phyloP scores from a whole-genome alignment of 2,888 invertebrate species.

The Exocentrus adspersus region DNA sequence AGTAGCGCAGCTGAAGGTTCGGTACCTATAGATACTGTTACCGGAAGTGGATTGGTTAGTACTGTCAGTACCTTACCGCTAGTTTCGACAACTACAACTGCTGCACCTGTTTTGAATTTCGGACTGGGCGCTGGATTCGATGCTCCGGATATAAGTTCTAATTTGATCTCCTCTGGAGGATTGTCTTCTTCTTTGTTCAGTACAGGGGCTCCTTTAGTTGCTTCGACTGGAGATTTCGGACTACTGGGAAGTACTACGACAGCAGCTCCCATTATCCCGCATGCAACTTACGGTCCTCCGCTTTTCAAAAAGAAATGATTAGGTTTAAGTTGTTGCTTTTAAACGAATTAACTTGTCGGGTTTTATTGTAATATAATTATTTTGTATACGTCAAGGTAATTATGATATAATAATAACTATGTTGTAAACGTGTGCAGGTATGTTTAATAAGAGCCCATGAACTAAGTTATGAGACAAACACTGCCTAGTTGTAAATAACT shows the following conservation, averaged over 20 bases:
- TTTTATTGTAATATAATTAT: not conserved
- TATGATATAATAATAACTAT: constrained; percentile 5
- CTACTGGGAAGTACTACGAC: constrained; percentile 4
- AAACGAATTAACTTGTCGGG: constrained; percentile 10
- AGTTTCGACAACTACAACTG: not conserved
- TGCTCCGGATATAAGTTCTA: not conserved
- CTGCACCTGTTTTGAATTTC: not conserved
- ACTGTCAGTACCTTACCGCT: not conserved
- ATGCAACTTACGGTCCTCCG: constrained; percentile 16
- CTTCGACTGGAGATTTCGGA: not conserved
- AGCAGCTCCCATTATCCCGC: not conserved
- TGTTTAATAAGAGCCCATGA: not conserved
- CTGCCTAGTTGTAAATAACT: constrained; percentile 8
- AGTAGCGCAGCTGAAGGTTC: constrained; percentile 22
- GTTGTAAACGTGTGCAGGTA: not conserved
- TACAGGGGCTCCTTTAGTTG: not conserved
- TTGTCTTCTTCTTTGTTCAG: constrained; percentile 4
- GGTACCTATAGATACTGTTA: constrained; percentile 21
- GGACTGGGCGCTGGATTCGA: not conserved
- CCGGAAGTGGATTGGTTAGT: constrained; percentile 2
- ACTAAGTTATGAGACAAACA: constrained; percentile 2
- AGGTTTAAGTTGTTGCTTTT: not conserved
- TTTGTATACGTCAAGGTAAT: constrained; percentile 4
- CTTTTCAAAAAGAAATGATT: constrained; percentile 5
- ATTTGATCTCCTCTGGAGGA: constrained; percentile 8